Evolutionary conservation across 2,797 vertebrate genomes (phyloP).

Genomic region (Ptychobarbus kaznakovi): DNA sequence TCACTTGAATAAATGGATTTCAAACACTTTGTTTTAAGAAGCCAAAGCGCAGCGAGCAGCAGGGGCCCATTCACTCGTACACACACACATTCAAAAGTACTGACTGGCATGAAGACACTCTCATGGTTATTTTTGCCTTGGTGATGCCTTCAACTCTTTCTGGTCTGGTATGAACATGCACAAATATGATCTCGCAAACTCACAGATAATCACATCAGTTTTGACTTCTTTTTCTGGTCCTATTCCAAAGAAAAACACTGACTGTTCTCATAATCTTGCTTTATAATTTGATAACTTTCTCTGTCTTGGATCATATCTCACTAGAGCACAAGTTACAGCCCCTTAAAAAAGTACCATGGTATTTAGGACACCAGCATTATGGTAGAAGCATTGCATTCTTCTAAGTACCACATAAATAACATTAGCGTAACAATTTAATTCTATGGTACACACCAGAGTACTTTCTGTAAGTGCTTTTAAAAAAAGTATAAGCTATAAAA

Average conservation of each 20-base stretch:
- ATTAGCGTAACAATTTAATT: background rate
- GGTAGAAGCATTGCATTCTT: background rate
- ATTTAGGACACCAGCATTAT: background rate
- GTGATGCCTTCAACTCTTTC: background rate
- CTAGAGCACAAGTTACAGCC: background rate
- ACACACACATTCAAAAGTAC: background rate
- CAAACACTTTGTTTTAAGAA: slow-evolving; percentile 16
- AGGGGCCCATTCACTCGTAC: background rate
- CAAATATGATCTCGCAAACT: background rate
- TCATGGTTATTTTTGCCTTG: slow-evolving; percentile 18
- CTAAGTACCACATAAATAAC: background rate
- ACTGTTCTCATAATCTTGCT: background rate
- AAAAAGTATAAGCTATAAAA: background rate
- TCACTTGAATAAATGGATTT: slow-evolving; percentile 49
- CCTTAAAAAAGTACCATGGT: background rate
- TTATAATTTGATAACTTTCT: background rate
- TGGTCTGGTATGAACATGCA: slow-evolving; percentile 20
- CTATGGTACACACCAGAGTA: background rate
- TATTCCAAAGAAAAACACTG: background rate
- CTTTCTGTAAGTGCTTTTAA: background rate
- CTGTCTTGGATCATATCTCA: background rate
- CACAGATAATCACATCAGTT: background rate
- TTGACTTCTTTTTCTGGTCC: background rate
- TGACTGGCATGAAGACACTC: background rate
- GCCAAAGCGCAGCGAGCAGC: background rate